Base-by-base conservation (phyloP, 2,113 vertebrate genomes). In the Nematolebias whitei region DNA sequence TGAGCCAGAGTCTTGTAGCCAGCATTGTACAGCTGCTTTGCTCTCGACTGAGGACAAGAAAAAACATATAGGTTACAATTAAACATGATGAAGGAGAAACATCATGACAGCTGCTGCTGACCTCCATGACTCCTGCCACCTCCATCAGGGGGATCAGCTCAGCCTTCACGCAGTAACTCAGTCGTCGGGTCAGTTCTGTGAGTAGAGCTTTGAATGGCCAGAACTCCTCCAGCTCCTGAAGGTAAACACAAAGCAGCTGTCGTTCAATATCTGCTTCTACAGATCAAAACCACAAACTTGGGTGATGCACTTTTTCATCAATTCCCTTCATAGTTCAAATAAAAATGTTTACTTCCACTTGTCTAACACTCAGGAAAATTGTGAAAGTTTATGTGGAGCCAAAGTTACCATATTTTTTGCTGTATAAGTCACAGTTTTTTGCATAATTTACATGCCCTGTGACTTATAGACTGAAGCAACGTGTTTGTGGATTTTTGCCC, bases 131-230 rank as follows among this genome's bases (percentile, higher is more conserved):
- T 12, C 98, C 98, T 0, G 92, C 86, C 57, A 99, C 95, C 79
- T 99, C 98, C 97, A 99, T 99, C 69, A 99, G 93, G 1, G 98
- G 96, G 72, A 99, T 88, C 16, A 99, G 94, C 19, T 99, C 98
- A 1, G 91, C 62, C 85, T 91, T 94, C 12, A 96, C 96, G 35
- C 98, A 99, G 83, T 98, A 99, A 0, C 94, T 97, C 73, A 99
- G 52, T 52, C 91, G 91, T 29, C 94, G 94, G 14, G 89, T 97
- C 73, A 99, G 91, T 73, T 98, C 95, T 0, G 73, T 51, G 72
- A 99, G 87, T 59, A 99, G 93, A 20, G 94, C 93, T 79, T 85
- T 94, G 66, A 95, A 98, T 24, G 96, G 93, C 98, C 98, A 99
- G 51, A 99, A 94, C 83, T 98, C 95, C 68, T 97, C 94, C 71